phyloP scores from a whole-genome alignment of 2,797 vertebrate genomes.

The Onychomys leucogaster region DNA sequence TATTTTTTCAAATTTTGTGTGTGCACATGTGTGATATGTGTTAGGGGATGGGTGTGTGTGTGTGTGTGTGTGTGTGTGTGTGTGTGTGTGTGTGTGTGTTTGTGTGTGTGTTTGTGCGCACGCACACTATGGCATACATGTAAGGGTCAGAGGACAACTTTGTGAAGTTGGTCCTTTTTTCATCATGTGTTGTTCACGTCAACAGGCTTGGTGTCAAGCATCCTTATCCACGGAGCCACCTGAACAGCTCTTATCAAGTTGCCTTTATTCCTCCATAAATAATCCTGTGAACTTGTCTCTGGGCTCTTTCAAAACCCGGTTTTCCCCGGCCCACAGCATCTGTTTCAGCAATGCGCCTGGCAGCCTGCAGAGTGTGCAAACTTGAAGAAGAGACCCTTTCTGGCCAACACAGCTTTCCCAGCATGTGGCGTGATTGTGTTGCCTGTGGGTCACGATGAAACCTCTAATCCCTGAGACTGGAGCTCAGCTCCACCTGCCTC shows the following conservation, averaged over 20 bases:
- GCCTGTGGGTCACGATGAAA: background rate
- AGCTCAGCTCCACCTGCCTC: background rate
- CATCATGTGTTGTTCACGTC: background rate
- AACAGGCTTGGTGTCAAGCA: background rate
- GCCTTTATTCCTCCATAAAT: background rate
- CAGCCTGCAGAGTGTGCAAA: background rate
- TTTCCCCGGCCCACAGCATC: background rate
- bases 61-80: no score
- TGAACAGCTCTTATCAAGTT: background rate
- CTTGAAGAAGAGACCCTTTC: background rate
- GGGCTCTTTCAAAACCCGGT: background rate
- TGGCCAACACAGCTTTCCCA: background rate
- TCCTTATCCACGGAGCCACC: background rate
- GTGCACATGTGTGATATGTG: background rate
- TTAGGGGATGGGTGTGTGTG: background rate
- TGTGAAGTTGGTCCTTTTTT: background rate
- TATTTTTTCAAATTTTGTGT: background rate
- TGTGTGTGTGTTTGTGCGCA: no score
- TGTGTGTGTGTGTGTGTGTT: no score
- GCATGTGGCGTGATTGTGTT: background rate
- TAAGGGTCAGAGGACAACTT: background rate
- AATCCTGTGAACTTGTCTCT: conserved; percentile 10
- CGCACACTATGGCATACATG: rapidly evolving
- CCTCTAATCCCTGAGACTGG: background rate
- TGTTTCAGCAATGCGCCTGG: background rate